Base-by-base conservation (phyloP, 2,888 invertebrate genomes). In the Linnaemya vulpina region DNA sequence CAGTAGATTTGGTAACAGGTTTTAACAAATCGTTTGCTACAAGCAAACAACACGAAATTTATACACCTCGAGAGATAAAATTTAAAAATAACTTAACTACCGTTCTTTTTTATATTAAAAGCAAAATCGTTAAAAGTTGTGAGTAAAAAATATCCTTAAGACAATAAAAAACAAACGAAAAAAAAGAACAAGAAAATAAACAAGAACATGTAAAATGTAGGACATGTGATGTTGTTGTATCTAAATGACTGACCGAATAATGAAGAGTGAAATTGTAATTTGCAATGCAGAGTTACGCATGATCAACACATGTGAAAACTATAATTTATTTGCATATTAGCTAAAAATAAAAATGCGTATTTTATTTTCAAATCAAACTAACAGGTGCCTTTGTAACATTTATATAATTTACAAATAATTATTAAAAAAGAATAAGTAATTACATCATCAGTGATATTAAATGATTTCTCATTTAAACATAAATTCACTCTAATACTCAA, bases 331-430 rank as follows among this genome's bases (percentile, higher is more conserved):
- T 10, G 2, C 15, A 17, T 25, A n/a, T n/a, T 55, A 43, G 25
- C 51, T 62, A 63, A 22, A 51, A 70, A 40, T 11, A 51, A 25
- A 35, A 22, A 15, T 38, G 35, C 70, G 25, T n/a, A 35, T 49
- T 30, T 43, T 60, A 43, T 71, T 51, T 30, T 30, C 5, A 2
- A 30, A n/a, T 35, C 35, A 49, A 67, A 70, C 70, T 70, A 74
- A 62, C 20, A 67, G 68, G 82, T 82, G 82, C 82, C 76, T 76
- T 71, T 70, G 38, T 38, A 76, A 82, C 81, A 82, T 82, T 68
- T 38, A 80, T 9, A 80, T 51, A 73, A 35, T 46, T 58, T 49
- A 51, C 13, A 81, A 60, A 60, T 22, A 40, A 60, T 51, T 51
- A 62, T 13, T 20, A 78, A 40, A 9, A 40, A 2, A 30, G 5